Base-by-base conservation (phyloP, 2,113 vertebrate genomes). In the Cottus gobio region DNA sequence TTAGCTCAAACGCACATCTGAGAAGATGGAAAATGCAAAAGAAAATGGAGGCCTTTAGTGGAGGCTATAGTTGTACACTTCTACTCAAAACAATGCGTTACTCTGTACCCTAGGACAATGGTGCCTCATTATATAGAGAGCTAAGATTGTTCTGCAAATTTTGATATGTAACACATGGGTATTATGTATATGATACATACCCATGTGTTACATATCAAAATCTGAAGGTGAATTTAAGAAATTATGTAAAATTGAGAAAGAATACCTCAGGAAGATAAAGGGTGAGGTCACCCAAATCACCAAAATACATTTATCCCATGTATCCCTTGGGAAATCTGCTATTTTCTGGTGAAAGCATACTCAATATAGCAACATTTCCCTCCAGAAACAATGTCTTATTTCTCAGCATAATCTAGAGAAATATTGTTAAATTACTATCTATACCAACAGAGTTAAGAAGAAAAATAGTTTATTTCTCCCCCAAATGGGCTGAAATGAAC, bases 1-100 rank as follows among this genome's bases (percentile, higher is more conserved):
- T 79, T 79, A 79, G 39, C 11, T 36, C 22, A 68, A 74, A 20
- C 2, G 26, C 24, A 42, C 50, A 50, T 18, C 60, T 10, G 7
- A 30, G 37, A 67, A 28, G 48, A 44, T 31, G 46, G 56, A 63
- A 5, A 28, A 63, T 44, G 64, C 20, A 48, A 4, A 66, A 72
- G n/a, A n/a, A 70, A 50, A 7, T 66, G 12, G 30, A 71, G 3
- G 31, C 10, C 52, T 34, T 62, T 30, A 57, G 48, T 64, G 39
- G 16, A 44, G 34, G 26, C 28, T 37, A 31, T 56, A 74, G 2
- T 44, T 18, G 50, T 36, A n/a, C n/a, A n/a, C n/a, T n/a, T n/a
- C n/a, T n/a, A n/a, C n/a, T n/a, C n/a, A n/a, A n/a, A n/a, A n/a
- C n/a, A n/a, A n/a, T n/a, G n/a, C n/a, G n/a, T n/a, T n/a, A n/a